A percentile compares a stretch with the other conserved stretches of the same genome.
Evolutionary conservation across 1,140 invertebrate genomes (phyloP).

Genomic region (Portunus trituberculatus): DNA sequence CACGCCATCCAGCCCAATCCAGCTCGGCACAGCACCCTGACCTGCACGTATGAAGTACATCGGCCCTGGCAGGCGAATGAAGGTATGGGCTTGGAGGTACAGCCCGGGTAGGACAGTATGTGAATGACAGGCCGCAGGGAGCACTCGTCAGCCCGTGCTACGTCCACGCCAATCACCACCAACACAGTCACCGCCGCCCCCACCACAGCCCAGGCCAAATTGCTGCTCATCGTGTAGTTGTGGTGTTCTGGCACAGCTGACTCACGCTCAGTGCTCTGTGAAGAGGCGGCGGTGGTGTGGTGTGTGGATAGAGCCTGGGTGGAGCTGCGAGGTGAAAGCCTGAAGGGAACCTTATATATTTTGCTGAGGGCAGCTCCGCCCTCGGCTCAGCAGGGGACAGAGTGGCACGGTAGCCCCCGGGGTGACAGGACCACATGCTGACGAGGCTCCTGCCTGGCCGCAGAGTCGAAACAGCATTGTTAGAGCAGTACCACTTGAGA

Average conservation of each 20-base stretch:
- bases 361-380: not conserved
- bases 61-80: constrained; percentile 95
- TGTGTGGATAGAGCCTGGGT: not conserved
- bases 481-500: not conserved
- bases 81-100: constrained; percentile 94
- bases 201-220: constrained; percentile 4
- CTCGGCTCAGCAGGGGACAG: not conserved
- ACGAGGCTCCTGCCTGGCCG: not conserved
- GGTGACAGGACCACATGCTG: not conserved
- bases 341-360: not conserved
- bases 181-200: constrained; percentile 4
- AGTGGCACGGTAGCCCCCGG: not conserved
- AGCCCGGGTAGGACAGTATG: constrained; percentile 94
- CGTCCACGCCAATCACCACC: not conserved
- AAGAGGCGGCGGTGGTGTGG: not conserved
- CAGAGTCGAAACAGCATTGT: not conserved
- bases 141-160: constrained; percentile 87
- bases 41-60: constrained; percentile 95
- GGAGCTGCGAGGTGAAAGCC: not conserved
- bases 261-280: not conserved
- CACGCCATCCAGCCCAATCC: not conserved
- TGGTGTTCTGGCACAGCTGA: not conserved
- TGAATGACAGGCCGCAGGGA: constrained; percentile 95
- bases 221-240: constrained; percentile 27
- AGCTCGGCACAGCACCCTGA: constrained; percentile 80